These are phyloP conservation scores for Podarcis cretensis DNA, from an alignment of 2,113 vertebrate genomes.

Conservation along the genomic window DNA sequence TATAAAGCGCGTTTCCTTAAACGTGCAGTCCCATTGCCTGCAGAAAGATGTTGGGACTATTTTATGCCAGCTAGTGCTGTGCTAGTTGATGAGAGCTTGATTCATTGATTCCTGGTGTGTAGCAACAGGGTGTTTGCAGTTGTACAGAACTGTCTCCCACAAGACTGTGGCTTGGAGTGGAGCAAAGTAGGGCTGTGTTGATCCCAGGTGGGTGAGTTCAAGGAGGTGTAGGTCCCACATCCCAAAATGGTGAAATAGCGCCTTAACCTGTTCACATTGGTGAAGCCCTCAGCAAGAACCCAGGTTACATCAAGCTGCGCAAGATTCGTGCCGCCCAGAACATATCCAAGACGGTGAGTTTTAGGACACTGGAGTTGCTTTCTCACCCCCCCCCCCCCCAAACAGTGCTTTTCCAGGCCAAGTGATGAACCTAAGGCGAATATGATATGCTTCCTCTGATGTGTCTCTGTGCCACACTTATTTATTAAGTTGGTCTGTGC, in stretches of 20 bases:
- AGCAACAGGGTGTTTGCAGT: too few species aligned
- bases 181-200: background rate
- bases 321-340: constrained; percentile 92
- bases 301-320: constrained; percentile 93
- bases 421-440: constrained; percentile 80
- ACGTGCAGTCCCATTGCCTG: background rate
- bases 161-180: background rate
- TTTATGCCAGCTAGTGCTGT: background rate
- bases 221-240: background rate
- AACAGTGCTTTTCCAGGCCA: constrained; percentile 31
- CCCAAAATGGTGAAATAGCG: background rate
- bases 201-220: background rate
- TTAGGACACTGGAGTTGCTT: rapidly evolving
- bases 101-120: background rate
- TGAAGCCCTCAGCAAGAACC: constrained; percentile 90
- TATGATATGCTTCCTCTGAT: constrained; percentile 63
- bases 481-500: constrained; percentile 25
- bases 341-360: constrained; percentile 91
- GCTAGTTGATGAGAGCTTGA: background rate
- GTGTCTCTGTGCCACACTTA: constrained; percentile 23
- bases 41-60: background rate
- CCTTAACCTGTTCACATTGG: constrained; percentile 83
- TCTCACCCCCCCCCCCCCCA: too few species aligned
- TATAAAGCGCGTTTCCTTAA: background rate
- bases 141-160: background rate